Conservation (phyloP, 2,888 invertebrate species). For the Apocheima hispidaria region DNA sequence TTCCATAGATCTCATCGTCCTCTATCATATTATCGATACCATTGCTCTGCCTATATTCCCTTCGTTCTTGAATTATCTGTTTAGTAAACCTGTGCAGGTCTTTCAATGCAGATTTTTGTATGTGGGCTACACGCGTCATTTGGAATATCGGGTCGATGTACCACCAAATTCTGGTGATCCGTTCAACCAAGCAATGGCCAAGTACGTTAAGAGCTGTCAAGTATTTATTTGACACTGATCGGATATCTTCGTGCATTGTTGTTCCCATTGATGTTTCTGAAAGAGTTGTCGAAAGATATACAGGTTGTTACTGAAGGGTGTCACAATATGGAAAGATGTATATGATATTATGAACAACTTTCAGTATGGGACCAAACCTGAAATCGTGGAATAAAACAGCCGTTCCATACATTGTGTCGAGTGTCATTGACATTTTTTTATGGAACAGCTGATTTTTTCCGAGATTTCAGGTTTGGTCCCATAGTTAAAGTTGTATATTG, state of each 20-base stretch:
- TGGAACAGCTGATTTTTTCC: too few species aligned
- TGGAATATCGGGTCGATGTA: constrained; percentile 31
- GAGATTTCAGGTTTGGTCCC: too few species aligned
- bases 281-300: constrained; percentile 11
- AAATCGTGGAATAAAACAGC: too few species aligned
- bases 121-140: constrained; percentile 24
- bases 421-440: too few species aligned
- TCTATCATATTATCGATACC: constrained; percentile 25
- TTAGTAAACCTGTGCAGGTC: constrained; percentile 82
- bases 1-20: constrained; percentile 55
- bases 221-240: constrained; percentile 70
- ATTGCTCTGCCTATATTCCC: constrained; percentile 43
- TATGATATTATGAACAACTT: too few species aligned
- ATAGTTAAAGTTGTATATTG: too few species aligned
- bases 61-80: constrained; percentile 76
- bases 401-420: too few species aligned
- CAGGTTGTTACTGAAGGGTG: too few species aligned
- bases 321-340: too few species aligned
- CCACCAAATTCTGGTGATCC: constrained; percentile 45
- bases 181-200: constrained; percentile 36
- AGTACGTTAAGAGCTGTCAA: constrained; percentile 54
- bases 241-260: constrained; percentile 63
- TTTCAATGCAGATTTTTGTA: constrained; percentile 55
- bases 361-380: too few species aligned
- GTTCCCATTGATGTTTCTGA: constrained; percentile 85